These are phyloP conservation scores for Melanophora roralis DNA, from an alignment of 2,888 invertebrate species.

Conservation along the genomic window DNA sequence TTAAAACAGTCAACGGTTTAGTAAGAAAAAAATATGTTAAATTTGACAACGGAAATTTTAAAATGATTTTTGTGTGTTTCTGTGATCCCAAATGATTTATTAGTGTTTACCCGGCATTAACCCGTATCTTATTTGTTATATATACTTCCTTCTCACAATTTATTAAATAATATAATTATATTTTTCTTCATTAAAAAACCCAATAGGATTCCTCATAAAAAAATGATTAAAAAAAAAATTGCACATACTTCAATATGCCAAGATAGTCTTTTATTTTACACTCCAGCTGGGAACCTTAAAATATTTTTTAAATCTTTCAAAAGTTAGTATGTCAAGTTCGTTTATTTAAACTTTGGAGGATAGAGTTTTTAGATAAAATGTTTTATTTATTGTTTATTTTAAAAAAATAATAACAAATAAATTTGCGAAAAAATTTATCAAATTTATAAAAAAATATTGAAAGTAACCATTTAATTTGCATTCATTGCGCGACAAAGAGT, in stretches of 20 bases:
- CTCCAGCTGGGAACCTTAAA: background rate
- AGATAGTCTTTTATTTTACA: background rate
- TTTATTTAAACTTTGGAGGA: too few relatives aligned
- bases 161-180: too few relatives aligned
- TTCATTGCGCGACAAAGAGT: background rate
- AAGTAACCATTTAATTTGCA: constrained; percentile 3
- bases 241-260: background rate
- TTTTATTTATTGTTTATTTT: too few relatives aligned
- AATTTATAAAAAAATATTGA: background rate
- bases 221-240: background rate
- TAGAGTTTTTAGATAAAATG: too few relatives aligned
- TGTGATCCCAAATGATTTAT: background rate
- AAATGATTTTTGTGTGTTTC: too few relatives aligned
- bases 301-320: background rate
- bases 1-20: too few relatives aligned
- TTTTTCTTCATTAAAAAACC: too few relatives aligned
- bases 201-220: too few relatives aligned
- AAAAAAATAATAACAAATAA: too few relatives aligned
- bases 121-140: background rate
- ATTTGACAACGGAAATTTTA: background rate
- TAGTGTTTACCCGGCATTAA: background rate
- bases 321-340: constrained; percentile 21
- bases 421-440: background rate
- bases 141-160: too few relatives aligned
- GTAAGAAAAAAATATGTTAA: too few relatives aligned